phyloP scores from a whole-genome alignment of 2,888 invertebrate species.

The Idaea straminata region DNA sequence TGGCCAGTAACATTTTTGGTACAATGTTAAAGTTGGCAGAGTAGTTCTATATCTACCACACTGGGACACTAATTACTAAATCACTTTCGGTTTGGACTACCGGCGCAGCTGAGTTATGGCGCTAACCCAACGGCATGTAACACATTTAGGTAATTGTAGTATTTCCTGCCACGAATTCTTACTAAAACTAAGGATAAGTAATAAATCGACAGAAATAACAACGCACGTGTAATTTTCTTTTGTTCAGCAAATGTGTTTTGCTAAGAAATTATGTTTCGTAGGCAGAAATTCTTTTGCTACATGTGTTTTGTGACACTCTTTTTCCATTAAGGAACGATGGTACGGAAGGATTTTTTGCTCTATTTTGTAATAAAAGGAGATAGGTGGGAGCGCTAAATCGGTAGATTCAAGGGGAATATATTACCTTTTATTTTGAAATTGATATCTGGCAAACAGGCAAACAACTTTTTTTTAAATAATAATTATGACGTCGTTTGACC shows the following conservation, averaged over 20 bases:
- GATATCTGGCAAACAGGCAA: no score
- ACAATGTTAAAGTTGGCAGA: no score
- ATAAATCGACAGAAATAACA: constrained; percentile 15
- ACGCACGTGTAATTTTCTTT: constrained; percentile 3
- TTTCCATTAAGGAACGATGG: neutral
- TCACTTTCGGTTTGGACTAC: neutral
- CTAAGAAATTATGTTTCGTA: neutral
- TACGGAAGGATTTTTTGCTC: neutral
- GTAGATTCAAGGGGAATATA: neutral
- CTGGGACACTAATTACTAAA: neutral
- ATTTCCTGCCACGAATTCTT: constrained; percentile 8
- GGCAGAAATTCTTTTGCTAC: neutral
- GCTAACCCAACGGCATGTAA: constrained; percentile 2
- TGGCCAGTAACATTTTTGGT: no score
- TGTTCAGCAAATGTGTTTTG: neutral
- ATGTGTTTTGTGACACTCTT: neutral
- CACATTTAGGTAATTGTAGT: constrained; percentile 17
- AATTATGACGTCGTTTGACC: no score
- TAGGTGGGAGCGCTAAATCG: neutral
- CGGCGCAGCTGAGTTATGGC: neutral
- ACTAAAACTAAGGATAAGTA: constrained; percentile 5
- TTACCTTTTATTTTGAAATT: neutral
- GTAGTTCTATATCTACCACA: no score
- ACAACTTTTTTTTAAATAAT: no score
- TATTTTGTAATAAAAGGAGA: neutral